Conservation (phyloP, 2,888 invertebrate species). For the Limnephilus auricula region DNA sequence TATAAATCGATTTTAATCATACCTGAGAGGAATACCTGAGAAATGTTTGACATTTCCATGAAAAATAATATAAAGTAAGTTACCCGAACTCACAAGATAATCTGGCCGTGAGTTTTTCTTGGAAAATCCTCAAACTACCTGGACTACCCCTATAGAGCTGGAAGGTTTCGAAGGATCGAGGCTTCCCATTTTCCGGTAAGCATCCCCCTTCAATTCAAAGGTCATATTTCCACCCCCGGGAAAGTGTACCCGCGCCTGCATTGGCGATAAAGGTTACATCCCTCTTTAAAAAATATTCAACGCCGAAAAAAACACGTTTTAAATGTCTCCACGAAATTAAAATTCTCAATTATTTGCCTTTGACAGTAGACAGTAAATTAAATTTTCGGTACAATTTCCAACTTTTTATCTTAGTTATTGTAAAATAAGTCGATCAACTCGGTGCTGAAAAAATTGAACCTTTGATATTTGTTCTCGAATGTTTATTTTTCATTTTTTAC, state of each 20-base stretch:
- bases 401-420: no score
- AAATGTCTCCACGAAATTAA: neutral
- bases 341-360: neutral
- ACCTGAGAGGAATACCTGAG: no score
- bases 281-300: neutral
- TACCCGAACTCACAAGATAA: neutral
- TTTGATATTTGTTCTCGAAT: no score
- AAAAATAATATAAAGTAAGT: neutral
- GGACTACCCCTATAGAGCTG: neutral
- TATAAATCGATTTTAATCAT: no score
- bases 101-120: neutral
- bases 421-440: no score
- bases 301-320: neutral
- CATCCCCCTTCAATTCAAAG: constrained; percentile 1
- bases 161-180: neutral
- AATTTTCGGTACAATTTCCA: neutral
- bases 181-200: constrained; percentile 7
- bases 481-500: no score
- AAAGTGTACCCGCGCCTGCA: neutral
- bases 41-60: neutral
- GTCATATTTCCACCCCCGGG: constrained; percentile 6
- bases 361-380: neutral
- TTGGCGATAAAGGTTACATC: constrained; percentile 9
- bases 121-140: neutral
- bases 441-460: no score